A percentile compares a stretch with the other conserved stretches of the same genome.
These are phyloP conservation scores for Dryobota labecula DNA, from an alignment of 2,888 invertebrate genomes.

Conservation along the genomic window DNA sequence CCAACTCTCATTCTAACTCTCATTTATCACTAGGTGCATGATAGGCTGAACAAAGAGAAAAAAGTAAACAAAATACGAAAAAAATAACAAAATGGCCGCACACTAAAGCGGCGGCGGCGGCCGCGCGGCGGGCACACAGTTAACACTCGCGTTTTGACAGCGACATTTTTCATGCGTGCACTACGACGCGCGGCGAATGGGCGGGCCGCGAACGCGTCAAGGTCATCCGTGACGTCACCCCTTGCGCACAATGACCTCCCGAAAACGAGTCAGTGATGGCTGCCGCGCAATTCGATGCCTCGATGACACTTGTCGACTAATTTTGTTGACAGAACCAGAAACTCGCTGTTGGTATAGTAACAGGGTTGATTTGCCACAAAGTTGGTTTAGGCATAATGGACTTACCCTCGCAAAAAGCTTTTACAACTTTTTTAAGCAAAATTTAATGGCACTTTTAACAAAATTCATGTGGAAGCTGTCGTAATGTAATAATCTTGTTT, in stretches of 20 bases:
- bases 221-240: conserved; percentile 89
- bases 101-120: conserved; percentile 50
- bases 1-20: no score
- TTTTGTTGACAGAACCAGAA: conserved; percentile 73
- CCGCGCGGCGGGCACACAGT: conserved; percentile 50
- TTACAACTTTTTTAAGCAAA: conserved; percentile 26
- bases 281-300: conserved; percentile 68
- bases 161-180: conserved; percentile 82
- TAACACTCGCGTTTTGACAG: conserved; percentile 70
- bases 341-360: conserved; percentile 65
- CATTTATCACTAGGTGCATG: conserved; percentile 32
- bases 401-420: conserved; percentile 30
- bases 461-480: conserved; percentile 24
- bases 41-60: conserved; percentile 42
- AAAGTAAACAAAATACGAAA: conserved; percentile 16
- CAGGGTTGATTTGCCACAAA: conserved; percentile 59
- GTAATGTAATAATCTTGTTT: conserved; percentile 54
- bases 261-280: conserved; percentile 79
- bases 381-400: conserved; percentile 69
- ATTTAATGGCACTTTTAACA: conserved; percentile 16
- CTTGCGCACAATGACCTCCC: conserved; percentile 86
- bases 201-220: conserved; percentile 82
- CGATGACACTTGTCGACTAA: conserved; percentile 77
- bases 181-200: conserved; percentile 63
- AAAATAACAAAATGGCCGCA: conserved; percentile 40